These are phyloP conservation scores for Casuarius casuarius DNA, from an alignment of 2,113 vertebrate genomes.

Conservation along the genomic window DNA sequence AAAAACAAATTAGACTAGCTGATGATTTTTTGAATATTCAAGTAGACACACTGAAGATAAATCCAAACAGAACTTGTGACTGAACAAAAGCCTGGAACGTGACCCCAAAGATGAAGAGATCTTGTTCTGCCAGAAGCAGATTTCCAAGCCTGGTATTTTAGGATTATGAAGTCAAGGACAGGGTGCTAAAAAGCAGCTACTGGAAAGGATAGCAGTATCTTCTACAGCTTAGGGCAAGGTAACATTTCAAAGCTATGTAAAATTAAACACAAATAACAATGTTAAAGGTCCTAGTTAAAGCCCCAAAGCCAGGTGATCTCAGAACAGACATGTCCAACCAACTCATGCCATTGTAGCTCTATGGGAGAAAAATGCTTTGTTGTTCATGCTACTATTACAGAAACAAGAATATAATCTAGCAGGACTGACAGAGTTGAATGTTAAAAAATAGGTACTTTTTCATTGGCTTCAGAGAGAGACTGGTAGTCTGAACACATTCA, in stretches of 20 bases:
- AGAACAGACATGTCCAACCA: background rate
- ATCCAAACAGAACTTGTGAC: conserved; percentile 79
- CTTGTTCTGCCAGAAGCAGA: conserved; percentile 72
- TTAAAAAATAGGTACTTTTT: background rate
- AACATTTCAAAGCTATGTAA: conserved; percentile 37
- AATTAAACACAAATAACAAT: conserved; percentile 65
- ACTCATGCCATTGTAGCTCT: background rate
- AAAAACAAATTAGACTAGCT: conserved; percentile 84
- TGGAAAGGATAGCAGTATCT: conserved; percentile 40
- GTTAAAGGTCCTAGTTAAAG: conserved; percentile 36
- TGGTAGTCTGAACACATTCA: background rate
- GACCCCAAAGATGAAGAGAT: conserved; percentile 77
- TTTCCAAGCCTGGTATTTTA: conserved; percentile 58
- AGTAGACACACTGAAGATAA: conserved; percentile 81
- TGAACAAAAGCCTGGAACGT: conserved; percentile 81
- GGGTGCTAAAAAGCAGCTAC: conserved; percentile 49
- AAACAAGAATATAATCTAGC: background rate
- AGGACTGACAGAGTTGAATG: background rate
- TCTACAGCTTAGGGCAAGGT: conserved; percentile 54
- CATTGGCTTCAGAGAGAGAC: background rate
- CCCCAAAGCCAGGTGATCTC: conserved; percentile 54
- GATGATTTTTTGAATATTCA: conserved; percentile 87
- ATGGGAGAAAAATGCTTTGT: background rate
- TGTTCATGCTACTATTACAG: background rate
- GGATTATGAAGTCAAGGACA: conserved; percentile 66